Base-by-base conservation (phyloP, 1,140 invertebrate species). In the Grapholita molesta region DNA sequence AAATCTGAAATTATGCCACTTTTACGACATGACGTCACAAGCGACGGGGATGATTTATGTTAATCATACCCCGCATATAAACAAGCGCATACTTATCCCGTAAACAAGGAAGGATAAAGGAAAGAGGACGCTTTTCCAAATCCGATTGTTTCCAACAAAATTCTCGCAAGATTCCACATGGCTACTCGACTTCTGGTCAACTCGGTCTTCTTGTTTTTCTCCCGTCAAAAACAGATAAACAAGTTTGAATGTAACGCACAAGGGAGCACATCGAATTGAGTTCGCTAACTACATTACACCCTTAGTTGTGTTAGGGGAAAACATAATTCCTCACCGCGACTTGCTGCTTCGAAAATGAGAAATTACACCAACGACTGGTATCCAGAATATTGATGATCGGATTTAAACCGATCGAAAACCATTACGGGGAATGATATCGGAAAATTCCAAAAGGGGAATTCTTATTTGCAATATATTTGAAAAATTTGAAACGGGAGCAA, bases 361-460 rank as follows among this genome's bases (percentile, higher is more conserved):
- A 61, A 61, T 61, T 61, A 30, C 25, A 21, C 55, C 24, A 30
- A 11, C 30, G 55, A 61, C 55, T 61, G 24, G 55, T 61, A 25
- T 25, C 25, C 55, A 25, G 55, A 61, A 61, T 61, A 61, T 61
- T 61, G 55, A 61, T 61, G 55, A 18, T 61, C 24, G 25, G 55
- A 30, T 61, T 61, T 61, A 30, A 61, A 61, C 55, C 24, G 55
- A 61, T 61, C 55, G 55, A 61, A 61, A 8, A 25, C 28, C 25
- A 32, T 61, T 61, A 61, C 55, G n/a, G 55, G 55, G 55, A 61
- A 61, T 61, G 55, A 61, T 61, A 61, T 61, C n/a, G 55, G 12
- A 61, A 61, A 61, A 61, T 61, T 61, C 25, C 7, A 15, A 61
- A 25, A 12, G 55, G 15, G 32, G 32, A 57, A 25, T 57, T 23